These are phyloP conservation scores for Patella vulgata DNA, from an alignment of 1,140 invertebrate genomes.

Conservation along the genomic window DNA sequence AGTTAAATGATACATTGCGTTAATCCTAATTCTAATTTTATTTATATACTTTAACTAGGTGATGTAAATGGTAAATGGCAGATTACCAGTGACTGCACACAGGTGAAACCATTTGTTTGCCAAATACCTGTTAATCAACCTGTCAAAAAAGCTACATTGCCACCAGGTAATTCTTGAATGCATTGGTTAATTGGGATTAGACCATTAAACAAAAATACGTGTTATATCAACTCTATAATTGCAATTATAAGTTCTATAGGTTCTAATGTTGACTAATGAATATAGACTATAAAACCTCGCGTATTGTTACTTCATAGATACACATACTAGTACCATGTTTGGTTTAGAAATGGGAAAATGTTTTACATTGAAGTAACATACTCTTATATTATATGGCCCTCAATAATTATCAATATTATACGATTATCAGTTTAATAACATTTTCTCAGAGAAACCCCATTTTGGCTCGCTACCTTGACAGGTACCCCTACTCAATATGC, in stretches of 20 bases:
- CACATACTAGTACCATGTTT: no score
- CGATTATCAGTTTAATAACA: no score
- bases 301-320: not conserved
- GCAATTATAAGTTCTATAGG: not conserved
- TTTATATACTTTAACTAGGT: no score
- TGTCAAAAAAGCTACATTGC: slow-evolving; percentile 20
- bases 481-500: not conserved
- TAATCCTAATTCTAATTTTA: no score
- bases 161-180: slow-evolving; percentile 12
- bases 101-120: slow-evolving; percentile 33
- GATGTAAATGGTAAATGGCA: slow-evolving; percentile 34
- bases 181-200: not conserved
- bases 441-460: no score
- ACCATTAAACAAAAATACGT: not conserved
- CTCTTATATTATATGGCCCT: no score
- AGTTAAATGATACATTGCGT: no score
- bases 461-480: no score
- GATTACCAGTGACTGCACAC: slow-evolving; percentile 32
- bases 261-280: not conserved
- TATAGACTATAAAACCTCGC: not conserved
- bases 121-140: slow-evolving; percentile 25
- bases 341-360: no score
- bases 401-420: no score
- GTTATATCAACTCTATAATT: not conserved
- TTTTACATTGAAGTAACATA: no score